phyloP scores from a whole-genome alignment of 2,888 invertebrate species.

The Eupelmus urozonus region DNA sequence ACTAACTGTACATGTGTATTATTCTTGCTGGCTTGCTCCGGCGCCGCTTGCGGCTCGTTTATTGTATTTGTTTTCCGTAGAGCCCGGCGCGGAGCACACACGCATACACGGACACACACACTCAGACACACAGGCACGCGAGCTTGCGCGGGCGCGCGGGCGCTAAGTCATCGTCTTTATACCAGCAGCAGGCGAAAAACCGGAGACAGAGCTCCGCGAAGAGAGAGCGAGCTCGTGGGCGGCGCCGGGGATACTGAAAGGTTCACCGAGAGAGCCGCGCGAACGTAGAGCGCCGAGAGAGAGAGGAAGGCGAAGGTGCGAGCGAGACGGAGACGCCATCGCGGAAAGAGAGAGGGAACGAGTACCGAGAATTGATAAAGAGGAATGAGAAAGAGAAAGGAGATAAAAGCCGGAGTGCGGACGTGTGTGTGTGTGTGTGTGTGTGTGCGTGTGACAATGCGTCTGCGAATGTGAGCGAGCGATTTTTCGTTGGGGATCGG shows the following conservation, averaged over 20 bases:
- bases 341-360: no score
- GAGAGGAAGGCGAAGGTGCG: neutral
- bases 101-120: neutral
- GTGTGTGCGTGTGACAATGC: no score
- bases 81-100: neutral
- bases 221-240: constrained; percentile 13
- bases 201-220: neutral
- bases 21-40: no score
- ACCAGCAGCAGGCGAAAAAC: neutral
- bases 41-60: no score
- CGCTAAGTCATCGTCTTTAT: neutral
- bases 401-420: no score
- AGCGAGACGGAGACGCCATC: no score
- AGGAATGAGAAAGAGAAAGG: neutral
- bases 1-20: no score
- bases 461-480: no score
- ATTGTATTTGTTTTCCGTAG: no score
- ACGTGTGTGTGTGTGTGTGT: no score
- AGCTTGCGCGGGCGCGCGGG: neutral
- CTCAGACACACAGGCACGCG: neutral
- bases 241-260: constrained; percentile 36
- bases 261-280: no score
- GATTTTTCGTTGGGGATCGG: no score
- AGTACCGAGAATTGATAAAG: neutral
- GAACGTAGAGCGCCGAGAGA: neutral